Evolutionary conservation across 1,140 invertebrate genomes (phyloP).

Genomic region (Temnothorax curvispinosus): DNA sequence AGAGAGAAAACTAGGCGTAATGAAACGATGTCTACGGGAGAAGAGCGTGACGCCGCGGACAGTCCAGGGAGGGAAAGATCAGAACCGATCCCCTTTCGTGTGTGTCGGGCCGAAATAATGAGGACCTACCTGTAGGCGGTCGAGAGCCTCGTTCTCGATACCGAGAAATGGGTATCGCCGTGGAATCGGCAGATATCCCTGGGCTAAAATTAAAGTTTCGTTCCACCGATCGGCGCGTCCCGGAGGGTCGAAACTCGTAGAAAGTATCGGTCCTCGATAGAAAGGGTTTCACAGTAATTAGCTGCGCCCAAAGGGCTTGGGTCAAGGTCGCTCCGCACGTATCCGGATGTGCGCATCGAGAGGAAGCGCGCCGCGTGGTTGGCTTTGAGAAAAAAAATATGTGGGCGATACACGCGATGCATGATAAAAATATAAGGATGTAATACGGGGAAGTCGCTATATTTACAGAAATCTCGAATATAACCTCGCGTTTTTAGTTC

Average conservation of each 20-base stretch:
- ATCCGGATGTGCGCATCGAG: not conserved
- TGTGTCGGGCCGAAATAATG: conserved; percentile 34
- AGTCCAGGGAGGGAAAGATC: not conserved
- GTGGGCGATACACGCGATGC: not conserved
- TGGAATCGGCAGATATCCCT: conserved; percentile 52
- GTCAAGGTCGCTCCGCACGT: conserved; percentile 33
- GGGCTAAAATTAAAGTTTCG: conserved; percentile 44
- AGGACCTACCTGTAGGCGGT: conserved; percentile 41
- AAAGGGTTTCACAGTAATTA: conserved; percentile 40
- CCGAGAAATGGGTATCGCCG: conserved; percentile 52
- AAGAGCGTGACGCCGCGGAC: conserved; percentile 39
- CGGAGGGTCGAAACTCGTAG: conserved; percentile 36
- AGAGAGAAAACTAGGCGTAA: conserved; percentile 58
- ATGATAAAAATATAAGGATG: conserved; percentile 8
- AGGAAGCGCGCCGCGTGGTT: not conserved
- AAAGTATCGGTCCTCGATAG: conserved; percentile 5
- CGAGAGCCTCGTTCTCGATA: conserved; percentile 30
- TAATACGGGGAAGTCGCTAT: not conserved
- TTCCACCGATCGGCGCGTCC: conserved; percentile 22
- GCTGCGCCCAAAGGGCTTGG: conserved; percentile 30
- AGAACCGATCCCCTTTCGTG: conserved; percentile 11
- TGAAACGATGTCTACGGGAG: conserved; percentile 45
- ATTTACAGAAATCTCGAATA: not conserved
- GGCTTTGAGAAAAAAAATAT: conserved; percentile 21
- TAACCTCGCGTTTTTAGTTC: not conserved